phyloP scores from a whole-genome alignment of 2,113 vertebrate species.

The Eulemur macaco region DNA sequence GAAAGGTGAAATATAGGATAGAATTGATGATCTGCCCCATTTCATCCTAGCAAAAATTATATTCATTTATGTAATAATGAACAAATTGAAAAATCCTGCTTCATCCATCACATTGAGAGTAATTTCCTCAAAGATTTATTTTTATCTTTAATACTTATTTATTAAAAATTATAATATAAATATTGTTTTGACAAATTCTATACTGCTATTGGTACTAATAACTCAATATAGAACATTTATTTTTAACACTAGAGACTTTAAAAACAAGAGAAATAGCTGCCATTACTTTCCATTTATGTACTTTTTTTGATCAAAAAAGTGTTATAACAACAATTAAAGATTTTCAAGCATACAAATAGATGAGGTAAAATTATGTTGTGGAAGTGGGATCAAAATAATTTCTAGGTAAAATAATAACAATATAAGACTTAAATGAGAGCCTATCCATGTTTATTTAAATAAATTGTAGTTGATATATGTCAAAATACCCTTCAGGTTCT shows the following conservation, averaged over 20 bases:
- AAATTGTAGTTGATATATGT: neutral
- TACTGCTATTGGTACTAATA: neutral
- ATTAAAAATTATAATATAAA: neutral
- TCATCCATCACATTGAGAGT: neutral
- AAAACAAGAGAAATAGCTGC: neutral
- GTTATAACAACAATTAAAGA: neutral
- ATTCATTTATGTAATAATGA: conserved; percentile 6
- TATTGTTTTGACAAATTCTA: neutral
- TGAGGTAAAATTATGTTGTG: neutral
- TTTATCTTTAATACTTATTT: conserved; percentile 31
- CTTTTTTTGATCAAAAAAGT: neutral
- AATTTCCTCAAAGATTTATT: neutral
- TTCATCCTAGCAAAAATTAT: neutral
- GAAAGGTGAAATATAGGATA: neutral
- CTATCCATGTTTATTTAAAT: neutral
- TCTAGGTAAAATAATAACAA: neutral
- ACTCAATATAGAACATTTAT: neutral
- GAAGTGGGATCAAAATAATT: neutral
- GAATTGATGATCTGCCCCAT: neutral
- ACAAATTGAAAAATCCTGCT: neutral
- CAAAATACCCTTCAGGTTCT: neutral
- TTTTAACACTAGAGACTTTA: neutral
- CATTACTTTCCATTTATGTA: neutral
- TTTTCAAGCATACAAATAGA: neutral
- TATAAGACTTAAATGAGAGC: neutral